Conservation (phyloP, 2,888 invertebrate species). For the Stenolophus ochropezus region DNA sequence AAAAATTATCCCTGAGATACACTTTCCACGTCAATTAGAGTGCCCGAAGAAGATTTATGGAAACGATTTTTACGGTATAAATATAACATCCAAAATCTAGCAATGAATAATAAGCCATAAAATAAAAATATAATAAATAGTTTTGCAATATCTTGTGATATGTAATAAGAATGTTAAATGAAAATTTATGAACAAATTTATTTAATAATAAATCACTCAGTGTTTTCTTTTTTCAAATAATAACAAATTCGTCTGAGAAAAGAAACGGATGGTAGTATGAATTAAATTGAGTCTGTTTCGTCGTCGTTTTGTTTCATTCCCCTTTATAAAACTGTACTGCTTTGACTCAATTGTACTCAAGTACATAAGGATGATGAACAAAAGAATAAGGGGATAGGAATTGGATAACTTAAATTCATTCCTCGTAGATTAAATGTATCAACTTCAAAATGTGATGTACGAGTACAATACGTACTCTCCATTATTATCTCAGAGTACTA, state of each 20-base stretch:
- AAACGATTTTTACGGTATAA: too few relatives aligned
- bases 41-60: too few relatives aligned
- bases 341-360: neutral
- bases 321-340: neutral
- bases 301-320: neutral
- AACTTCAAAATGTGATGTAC: neutral
- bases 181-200: too few relatives aligned
- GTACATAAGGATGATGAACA: neutral
- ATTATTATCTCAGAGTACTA: neutral
- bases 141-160: too few relatives aligned
- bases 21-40: too few relatives aligned
- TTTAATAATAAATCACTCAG: too few relatives aligned
- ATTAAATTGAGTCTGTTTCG: neutral
- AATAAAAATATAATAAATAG: too few relatives aligned
- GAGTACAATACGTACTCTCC: neutral
- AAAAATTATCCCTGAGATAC: too few relatives aligned
- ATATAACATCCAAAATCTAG: too few relatives aligned
- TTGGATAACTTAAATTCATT: neutral
- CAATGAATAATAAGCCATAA: too few relatives aligned
- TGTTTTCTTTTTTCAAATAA: neutral
- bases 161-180: too few relatives aligned
- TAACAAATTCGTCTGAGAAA: neutral
- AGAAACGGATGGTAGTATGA: neutral
- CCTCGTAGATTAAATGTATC: neutral
- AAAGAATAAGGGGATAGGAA: neutral